Base-by-base conservation (phyloP, 2,888 invertebrate genomes). In the Metalampra italica region DNA sequence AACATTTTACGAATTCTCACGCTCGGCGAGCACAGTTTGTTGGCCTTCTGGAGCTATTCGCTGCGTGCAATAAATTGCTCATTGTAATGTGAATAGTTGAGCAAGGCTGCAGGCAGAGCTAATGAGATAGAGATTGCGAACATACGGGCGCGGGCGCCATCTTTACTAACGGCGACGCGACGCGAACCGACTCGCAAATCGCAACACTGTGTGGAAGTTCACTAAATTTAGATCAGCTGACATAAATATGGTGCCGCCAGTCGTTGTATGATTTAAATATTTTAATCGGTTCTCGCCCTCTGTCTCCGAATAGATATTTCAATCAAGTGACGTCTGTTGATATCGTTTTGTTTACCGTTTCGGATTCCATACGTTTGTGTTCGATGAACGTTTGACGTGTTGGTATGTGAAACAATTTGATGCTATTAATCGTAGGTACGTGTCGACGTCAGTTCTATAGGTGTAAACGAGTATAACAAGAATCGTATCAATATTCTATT, bases 131-230 rank as follows among this genome's bases (percentile, higher is more conserved):
- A 71, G 70, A 75, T 72, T 67, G 76, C 71, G 67, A 73, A 67
- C 71, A 71, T 72, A 73, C 75, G 75, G 78, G 69, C 82, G 80
- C 75, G 75, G 78, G 69, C 82, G 80, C 78, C 79, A 79, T 82
- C 77, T 82, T 82, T 71, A 71, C 68, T 64, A 73, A 75, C 74
- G 74, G 70, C n/a, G 45, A 45, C 44, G 79, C 74, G 73, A 71
- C 68, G 67, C 65, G 58, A n/a, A 5, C 22, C 71, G 72, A 73
- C 76, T 78, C 74, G 73, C 71, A 71, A 71, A 68, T 68, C 65
- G 57, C 71, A 71, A 73, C 76, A 77, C 77, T 78, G 78, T 71
- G 68, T 73, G 68, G 72, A 74, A 75, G 73, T 77, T 78, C 75
- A 77, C 73, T 80, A 78, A 78, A 74, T 75, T 80, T 78, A 78